Base-by-base conservation (phyloP, 2,113 vertebrate genomes). In the Phycodurus eques region DNA sequence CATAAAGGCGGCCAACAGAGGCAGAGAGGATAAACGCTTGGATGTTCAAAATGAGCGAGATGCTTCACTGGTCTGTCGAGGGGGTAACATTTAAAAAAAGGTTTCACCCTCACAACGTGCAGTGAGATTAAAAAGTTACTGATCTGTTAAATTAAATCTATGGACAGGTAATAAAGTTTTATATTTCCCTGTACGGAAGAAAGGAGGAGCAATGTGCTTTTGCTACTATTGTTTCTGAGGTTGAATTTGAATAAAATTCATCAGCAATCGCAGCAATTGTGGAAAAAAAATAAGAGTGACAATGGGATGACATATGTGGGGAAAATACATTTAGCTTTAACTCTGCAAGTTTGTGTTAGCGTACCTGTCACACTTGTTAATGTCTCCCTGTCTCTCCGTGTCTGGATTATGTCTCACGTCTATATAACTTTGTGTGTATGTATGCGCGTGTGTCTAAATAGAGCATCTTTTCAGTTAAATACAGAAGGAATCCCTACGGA, bases 301-400 rank as follows among this genome's bases (percentile, higher is more conserved):
- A 35, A 20, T 6, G 0, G 22, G 69, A 57, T 35, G 66, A 72
- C 70, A 46, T 19, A 3, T 22, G 3, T 2, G n/a, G 49, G 22
- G n/a, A 68, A 46, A 47, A 75, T 43, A 74, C 12, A 35, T 47
- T 31, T 20, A 2, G 43, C 42, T 51, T 56, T 47, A 63, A 69
- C 56, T n/a, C 77, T 67, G 73, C 63, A 43, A 27, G 35, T 47
- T 69, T 43, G 68, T 84, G 68, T 81, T 73, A 64, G 72, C 22
- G 27, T 70, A 74, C 60, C 83, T 77, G 80, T 83, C 82, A 75
- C 74, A 3, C 1, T n/a, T 78, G 82, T 85, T 85, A 87, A 84
- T 31, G 51, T 71, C 27, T 5, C n/a, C 11, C 42, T 8, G 70
- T 70, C 76, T 73, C 76, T 46, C 9, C 5, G n/a, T 71, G 47